A percentile compares a stretch with the other conserved stretches of the same genome.
Evolutionary conservation across 2,888 invertebrate species (phyloP).

Genomic region (Drosophila robusta): DNA sequence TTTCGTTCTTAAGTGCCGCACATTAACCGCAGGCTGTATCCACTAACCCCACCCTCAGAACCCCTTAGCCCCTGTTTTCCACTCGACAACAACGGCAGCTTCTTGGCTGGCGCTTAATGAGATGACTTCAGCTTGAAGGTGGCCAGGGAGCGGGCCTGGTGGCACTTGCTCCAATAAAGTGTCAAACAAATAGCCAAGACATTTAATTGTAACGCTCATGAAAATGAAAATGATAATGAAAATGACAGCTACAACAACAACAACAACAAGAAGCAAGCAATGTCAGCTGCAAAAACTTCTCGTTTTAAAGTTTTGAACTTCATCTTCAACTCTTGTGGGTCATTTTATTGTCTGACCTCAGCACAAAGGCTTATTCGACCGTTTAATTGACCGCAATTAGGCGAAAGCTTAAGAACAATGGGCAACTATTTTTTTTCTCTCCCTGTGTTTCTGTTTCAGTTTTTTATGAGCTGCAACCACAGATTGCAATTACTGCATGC

Average conservation of each 20-base stretch:
- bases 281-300: conserved; percentile 21
- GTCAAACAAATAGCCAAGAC: conserved; percentile 73
- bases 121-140: conserved; percentile 34
- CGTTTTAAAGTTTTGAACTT: conserved; percentile 37
- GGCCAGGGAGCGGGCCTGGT: neutral
- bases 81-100: conserved; percentile 40
- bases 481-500: neutral
- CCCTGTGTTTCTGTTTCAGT: conserved; percentile 6
- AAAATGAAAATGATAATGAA: conserved; percentile 53
- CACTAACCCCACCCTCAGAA: neutral
- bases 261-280: conserved; percentile 9
- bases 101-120: conserved; percentile 40
- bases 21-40: conserved; percentile 59
- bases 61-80: neutral
- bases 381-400: conserved; percentile 75
- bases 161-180: conserved; percentile 63
- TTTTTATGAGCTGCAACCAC: neutral
- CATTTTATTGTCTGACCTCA: conserved; percentile 9
- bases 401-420: conserved; percentile 47
- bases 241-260: conserved; percentile 27
- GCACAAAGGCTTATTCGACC: conserved; percentile 32
- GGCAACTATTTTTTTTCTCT: conserved; percentile 32
- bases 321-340: conserved; percentile 23
- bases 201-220: conserved; percentile 72
- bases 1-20: conserved; percentile 60